These are phyloP conservation scores for Synanthedon formicaeformis DNA, from an alignment of 2,888 invertebrate species.

Conservation along the genomic window DNA sequence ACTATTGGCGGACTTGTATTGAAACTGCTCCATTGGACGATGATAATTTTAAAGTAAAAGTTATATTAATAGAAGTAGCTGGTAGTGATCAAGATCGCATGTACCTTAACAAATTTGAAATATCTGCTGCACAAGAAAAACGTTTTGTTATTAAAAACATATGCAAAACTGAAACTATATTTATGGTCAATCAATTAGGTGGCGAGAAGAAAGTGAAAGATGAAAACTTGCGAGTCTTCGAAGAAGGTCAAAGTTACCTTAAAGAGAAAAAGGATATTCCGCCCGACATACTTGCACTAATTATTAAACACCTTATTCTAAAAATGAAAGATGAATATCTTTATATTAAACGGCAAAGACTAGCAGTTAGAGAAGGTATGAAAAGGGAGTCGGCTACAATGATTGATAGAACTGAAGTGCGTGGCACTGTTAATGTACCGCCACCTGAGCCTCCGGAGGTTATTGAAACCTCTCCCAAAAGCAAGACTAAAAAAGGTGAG, in stretches of 20 bases:
- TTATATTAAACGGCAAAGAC: slow-evolving; percentile 43
- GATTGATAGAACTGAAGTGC: slow-evolving; percentile 40
- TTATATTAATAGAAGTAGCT: slow-evolving; percentile 48
- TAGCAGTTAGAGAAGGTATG: slow-evolving; percentile 48
- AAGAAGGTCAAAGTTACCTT: slow-evolving; percentile 48
- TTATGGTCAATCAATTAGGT: slow-evolving; percentile 61
- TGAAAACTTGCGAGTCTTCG: slow-evolving; percentile 47
- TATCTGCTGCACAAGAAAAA: slow-evolving; percentile 44
- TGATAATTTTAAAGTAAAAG: slow-evolving; percentile 43
- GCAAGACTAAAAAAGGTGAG: slow-evolving; percentile 30
- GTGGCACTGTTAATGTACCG: slow-evolving; percentile 32
- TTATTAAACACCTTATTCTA: slow-evolving; percentile 53
- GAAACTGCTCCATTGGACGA: slow-evolving; percentile 40
- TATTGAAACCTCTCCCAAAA: slow-evolving; percentile 19
- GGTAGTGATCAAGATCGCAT: slow-evolving; percentile 52
- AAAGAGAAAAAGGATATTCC: slow-evolving; percentile 55
- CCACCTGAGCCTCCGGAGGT: slow-evolving; percentile 16
- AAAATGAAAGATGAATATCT: slow-evolving; percentile 59
- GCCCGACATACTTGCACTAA: slow-evolving; percentile 43
- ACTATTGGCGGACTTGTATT: slow-evolving; percentile 37
- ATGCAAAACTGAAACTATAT: slow-evolving; percentile 56
- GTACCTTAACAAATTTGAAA: slow-evolving; percentile 53
- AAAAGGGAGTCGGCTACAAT: slow-evolving; percentile 45
- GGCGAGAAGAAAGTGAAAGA: slow-evolving; percentile 54
- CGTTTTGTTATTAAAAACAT: slow-evolving; percentile 60